phyloP scores from a whole-genome alignment of 1,140 invertebrate genomes.

The Diorhabda sublineata region DNA sequence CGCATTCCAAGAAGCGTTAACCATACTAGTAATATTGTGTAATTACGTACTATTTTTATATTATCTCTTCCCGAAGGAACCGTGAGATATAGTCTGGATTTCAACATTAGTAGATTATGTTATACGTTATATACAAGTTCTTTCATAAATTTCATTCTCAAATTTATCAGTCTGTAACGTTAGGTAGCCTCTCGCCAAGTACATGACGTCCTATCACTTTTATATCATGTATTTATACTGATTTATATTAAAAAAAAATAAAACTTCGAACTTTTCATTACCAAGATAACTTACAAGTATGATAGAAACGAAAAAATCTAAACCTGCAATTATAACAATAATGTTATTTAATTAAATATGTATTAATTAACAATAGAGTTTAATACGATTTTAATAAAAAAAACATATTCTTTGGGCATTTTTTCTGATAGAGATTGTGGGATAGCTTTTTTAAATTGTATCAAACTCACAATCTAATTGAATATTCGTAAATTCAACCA shows the following conservation, averaged over 20 bases:
- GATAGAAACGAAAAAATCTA: constrained; percentile 24
- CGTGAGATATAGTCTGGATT: too few species aligned
- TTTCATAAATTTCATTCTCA: too few species aligned
- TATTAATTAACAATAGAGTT: constrained; percentile 40
- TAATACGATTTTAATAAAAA: constrained; percentile 44
- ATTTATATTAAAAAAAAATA: constrained; percentile 44
- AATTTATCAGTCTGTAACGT: too few species aligned
- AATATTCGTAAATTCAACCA: too few species aligned
- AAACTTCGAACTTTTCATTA: constrained; percentile 44
- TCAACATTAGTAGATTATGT: too few species aligned
- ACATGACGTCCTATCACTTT: constrained; percentile 35
- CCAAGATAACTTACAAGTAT: constrained; percentile 33
- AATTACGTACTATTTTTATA: too few species aligned
- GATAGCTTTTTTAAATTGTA: too few species aligned
- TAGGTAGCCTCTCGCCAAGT: constrained; percentile 14
- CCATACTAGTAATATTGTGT: too few species aligned
- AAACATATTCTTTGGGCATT: constrained; percentile 41
- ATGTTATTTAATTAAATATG: constrained; percentile 41
- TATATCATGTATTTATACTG: constrained; percentile 46
- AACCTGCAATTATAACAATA: constrained; percentile 40
- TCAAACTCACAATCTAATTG: too few species aligned
- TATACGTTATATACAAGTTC: too few species aligned
- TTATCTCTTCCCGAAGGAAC: too few species aligned
- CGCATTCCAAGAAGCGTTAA: too few species aligned
- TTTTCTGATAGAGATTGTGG: constrained; percentile 24